Base-by-base conservation (phyloP, 2,797 vertebrate species). In the Epinephelus awoara region DNA sequence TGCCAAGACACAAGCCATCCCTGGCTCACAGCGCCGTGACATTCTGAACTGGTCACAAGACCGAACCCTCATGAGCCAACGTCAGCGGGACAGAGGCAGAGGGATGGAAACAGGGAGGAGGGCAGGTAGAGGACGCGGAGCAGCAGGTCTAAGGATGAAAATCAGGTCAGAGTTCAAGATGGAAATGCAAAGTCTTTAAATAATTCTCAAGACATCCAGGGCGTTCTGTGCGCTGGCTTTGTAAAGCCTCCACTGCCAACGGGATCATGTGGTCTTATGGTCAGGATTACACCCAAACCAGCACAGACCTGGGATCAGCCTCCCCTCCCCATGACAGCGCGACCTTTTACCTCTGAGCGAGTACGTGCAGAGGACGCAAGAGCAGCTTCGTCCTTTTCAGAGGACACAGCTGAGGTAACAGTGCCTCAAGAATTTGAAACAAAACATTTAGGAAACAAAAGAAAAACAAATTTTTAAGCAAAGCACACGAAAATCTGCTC, bases 11-110 rank as follows among this genome's bases (percentile, higher is more conserved):
- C 14, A 21, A 75, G 12, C 56, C 23, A 21, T 83, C 93, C 81
- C 78, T 85, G 93, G 94, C 92, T 91, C 57, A 63, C n/a, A 18
- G 14, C 47, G 55, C 64, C 29, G 68, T 88, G 92, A 91, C 94
- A 95, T 95, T 93, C 89, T 67, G 84, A 70, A 83, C 82, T 58
- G 81, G 86, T 91, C 89, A 81, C 76, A 88, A 89, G 84, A 87
- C 55, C 55, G 23, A 29, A 82, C 12, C 38, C 70, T 46, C 54
- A 42, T 47, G 72, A 67, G 72, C 46, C 66, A 72, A 58, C 40
- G 65, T 51, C 64, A 75, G 76, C 51, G 15, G 69, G 19, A 29
- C 40, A 34, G 34, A 34, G 34, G 6, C 47, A 78, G 34, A 34
- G 46, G 51, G 51, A 67, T 11, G 79, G 72, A 81, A 74, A 80